Evolutionary conservation across 2,888 invertebrate species (phyloP), one percentile per base, ranked within the genome.

Genomic region (Trisateles emortualis): DNA sequence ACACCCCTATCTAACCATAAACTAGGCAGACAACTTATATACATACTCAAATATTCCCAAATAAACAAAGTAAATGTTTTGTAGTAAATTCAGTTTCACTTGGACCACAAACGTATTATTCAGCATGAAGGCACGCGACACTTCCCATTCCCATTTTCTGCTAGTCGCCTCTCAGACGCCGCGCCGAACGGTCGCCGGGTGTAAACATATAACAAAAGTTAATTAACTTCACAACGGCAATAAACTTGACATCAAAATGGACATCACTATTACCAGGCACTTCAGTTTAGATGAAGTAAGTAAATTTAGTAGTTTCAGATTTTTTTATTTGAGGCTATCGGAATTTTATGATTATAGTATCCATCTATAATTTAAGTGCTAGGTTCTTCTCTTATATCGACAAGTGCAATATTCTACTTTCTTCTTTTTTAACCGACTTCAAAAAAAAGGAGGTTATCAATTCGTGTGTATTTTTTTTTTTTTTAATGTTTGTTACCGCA

Each of bases 201-300:
- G 30, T 9, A 10, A 33, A 33, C 11, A 32, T 17, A 16, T 14
- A 13, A 14, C 10, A 35, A 40, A 36, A 38, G 22, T 33, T 14
- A 38, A 44, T 53, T 54, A 36, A 38, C 16, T 59, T 29, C 29
- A 32, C 17, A 43, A 19, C 9, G 26, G 9, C 11, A 43, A 16
- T 51, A 17, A 17, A 49, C 52, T 38, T 26, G 14, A 26, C 46
- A 19, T 45, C 46, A 82, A 74, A 64, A 93, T 93, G 93, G 93
- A 93, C 78, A 84, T 93, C 45, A 87, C 86, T 32, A 84, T 93
- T 13, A 92, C 91, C 1, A 88, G 93, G 70, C 93, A 93, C 66
- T 93, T 88, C 59, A 93, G 93, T 72, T 86, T 93, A 62, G 93
- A 93, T 54, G 93, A 93, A 79, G 93, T 92, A 59, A 89, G 90